phyloP scores from a whole-genome alignment of 2,888 invertebrate species.

The Acanthococcus lagerstroemiae region DNA sequence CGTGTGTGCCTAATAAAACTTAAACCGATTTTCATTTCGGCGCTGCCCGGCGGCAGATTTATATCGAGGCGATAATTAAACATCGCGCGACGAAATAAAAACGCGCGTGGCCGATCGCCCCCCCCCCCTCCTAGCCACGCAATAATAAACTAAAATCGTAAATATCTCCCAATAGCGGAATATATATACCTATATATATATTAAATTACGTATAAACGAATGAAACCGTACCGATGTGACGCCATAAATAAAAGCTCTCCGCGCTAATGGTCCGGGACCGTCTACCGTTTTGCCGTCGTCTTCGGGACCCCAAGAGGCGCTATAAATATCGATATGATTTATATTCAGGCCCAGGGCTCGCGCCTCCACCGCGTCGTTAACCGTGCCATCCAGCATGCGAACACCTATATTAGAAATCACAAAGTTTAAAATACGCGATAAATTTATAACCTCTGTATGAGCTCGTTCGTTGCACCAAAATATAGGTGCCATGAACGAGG shows the following conservation, averaged over 20 bases:
- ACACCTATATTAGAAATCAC: slow-evolving; percentile 53
- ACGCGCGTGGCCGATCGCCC: not conserved
- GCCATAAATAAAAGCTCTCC: slow-evolving; percentile 85
- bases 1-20: no score
- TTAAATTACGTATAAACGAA: not conserved
- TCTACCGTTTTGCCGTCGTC: slow-evolving; percentile 96
- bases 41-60: no score
- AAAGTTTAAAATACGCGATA: no score
- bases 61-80: no score
- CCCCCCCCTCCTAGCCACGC: no score
- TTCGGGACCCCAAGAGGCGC: slow-evolving; percentile 95
- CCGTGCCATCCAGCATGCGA: slow-evolving; percentile 93
- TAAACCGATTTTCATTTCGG: no score
- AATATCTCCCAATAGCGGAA: no score
- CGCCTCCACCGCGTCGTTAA: slow-evolving; percentile 93
- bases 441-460: no score
- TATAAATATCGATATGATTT: slow-evolving; percentile 91
- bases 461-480: not conserved
- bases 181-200: no score
- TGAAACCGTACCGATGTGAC: slow-evolving; percentile 61
- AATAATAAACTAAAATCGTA: not conserved
- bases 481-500: no score
- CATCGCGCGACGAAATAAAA: not conserved
- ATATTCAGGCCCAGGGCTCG: slow-evolving; percentile 85
- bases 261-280: slow-evolving; percentile 85